Conservation (phyloP, 2,888 invertebrate species). For the Monoplex corrugatus region DNA sequence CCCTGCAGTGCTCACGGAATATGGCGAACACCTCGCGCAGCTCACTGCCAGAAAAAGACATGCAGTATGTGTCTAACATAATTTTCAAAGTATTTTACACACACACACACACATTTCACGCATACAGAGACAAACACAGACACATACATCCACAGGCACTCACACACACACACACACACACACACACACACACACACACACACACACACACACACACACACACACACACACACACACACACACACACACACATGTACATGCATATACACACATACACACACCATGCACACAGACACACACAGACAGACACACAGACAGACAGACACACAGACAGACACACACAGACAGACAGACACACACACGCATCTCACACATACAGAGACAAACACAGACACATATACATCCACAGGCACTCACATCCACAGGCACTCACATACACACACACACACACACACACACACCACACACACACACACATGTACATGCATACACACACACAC, state of each 20-base stretch:
- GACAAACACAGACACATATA: too few species aligned
- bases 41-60: slow-evolving; percentile 72
- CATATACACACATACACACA: background rate
- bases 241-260: background rate
- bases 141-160: too few species aligned
- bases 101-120: too few species aligned
- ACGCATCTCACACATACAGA: background rate
- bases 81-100: too few species aligned
- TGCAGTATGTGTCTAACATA: too few species aligned
- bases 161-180: too few species aligned
- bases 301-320: too few species aligned
- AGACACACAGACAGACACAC: background rate
- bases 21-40: slow-evolving; percentile 87
- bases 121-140: too few species aligned
- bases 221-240: background rate
- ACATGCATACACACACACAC: background rate
- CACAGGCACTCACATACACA: background rate
- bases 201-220: background rate
- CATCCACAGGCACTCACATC: background rate
- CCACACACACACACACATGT: background rate
- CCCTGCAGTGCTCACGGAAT: slow-evolving; percentile 90
- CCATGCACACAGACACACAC: background rate
- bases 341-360: background rate
- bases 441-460: background rate
- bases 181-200: too few species aligned